Conservation (phyloP, 1,140 invertebrate genomes). For the Drosophila neocordata region DNA sequence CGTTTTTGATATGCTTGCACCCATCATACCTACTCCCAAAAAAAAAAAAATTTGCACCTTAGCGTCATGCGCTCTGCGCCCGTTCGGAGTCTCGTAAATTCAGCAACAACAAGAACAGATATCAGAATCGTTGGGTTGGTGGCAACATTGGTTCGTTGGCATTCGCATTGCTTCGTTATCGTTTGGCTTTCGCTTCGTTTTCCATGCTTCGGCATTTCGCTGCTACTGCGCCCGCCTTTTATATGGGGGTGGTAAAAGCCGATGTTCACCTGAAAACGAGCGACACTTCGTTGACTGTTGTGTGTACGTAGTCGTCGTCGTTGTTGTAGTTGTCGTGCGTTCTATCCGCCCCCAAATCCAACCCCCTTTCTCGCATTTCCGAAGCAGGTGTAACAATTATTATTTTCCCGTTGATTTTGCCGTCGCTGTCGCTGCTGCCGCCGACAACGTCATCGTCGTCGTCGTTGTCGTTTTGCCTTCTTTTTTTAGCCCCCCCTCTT, state of each 20-base stretch:
- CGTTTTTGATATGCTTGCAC: slow-evolving; percentile 18
- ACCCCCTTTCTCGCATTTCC: slow-evolving; percentile 61
- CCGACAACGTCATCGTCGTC: slow-evolving; percentile 37
- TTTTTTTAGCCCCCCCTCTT: slow-evolving; percentile 30
- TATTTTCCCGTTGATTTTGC: slow-evolving; percentile 81
- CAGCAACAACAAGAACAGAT: slow-evolving; percentile 27
- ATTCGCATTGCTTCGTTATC: slow-evolving; percentile 24
- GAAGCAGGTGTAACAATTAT: slow-evolving; percentile 81
- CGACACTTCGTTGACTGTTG: slow-evolving; percentile 23
- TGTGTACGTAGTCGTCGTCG: slow-evolving; percentile 28
- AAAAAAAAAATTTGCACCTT: slow-evolving; percentile 57
- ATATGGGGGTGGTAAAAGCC: slow-evolving; percentile 45
- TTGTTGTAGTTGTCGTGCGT: slow-evolving; percentile 38
- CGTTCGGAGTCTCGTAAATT: slow-evolving; percentile 56
- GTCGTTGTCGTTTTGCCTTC: slow-evolving; percentile 61
- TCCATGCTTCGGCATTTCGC: slow-evolving; percentile 62
- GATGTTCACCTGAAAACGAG: slow-evolving; percentile 66
- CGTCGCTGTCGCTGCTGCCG: slow-evolving; percentile 38
- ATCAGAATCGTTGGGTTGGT: slow-evolving; percentile 5
- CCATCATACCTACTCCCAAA: slow-evolving; percentile 49
- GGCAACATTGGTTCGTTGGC: slow-evolving; percentile 25
- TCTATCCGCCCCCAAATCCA: slow-evolving; percentile 43
- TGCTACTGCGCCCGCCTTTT: slow-evolving; percentile 14
- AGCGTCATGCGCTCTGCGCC: slow-evolving; percentile 70
- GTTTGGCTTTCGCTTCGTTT: slow-evolving; percentile 37